Percentiles rank a stretch among this genome's conserved stretches.
Conservation (phyloP, 37 sponge, comb jelly and placozoan genomes). For the Halichondria panicea region DNA sequence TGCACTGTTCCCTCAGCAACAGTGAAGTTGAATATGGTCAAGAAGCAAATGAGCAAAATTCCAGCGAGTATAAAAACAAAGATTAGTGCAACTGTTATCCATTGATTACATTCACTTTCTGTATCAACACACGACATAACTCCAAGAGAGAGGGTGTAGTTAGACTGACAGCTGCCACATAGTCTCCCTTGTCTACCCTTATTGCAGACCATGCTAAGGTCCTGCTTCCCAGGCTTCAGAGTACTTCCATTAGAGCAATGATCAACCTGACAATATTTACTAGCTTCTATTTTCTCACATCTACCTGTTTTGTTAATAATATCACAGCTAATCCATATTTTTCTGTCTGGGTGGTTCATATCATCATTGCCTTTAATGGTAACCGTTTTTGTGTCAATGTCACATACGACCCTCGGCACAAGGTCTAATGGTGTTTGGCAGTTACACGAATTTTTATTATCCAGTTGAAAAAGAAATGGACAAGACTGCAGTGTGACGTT, state of each 20-base stretch:
- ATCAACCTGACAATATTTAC: too few relatives aligned
- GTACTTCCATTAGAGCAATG: too few relatives aligned
- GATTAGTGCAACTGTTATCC: background rate
- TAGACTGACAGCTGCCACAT: constrained; percentile 1
- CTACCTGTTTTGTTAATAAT: background rate
- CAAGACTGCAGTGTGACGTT: background rate
- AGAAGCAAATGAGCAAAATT: constrained; percentile 15
- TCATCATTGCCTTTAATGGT: too few relatives aligned
- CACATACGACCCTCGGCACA: background rate
- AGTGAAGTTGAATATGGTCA: constrained; percentile 10
- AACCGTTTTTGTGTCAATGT: too few relatives aligned
- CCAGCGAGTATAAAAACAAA: constrained; percentile 23
- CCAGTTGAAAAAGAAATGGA: constrained; percentile 9
- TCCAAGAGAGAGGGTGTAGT: background rate
- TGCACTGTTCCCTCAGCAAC: constrained; percentile 18
- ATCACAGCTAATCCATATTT: constrained; percentile 1
- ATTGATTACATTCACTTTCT: background rate
- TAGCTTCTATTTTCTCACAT: too few relatives aligned
- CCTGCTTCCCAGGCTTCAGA: too few relatives aligned
- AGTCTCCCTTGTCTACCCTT: background rate
- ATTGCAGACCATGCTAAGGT: too few relatives aligned
- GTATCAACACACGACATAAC: background rate
- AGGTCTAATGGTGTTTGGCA: background rate
- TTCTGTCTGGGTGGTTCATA: background rate
- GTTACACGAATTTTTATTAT: background rate